phyloP scores from a whole-genome alignment of 2,888 invertebrate species.

The Andricus curvator region DNA sequence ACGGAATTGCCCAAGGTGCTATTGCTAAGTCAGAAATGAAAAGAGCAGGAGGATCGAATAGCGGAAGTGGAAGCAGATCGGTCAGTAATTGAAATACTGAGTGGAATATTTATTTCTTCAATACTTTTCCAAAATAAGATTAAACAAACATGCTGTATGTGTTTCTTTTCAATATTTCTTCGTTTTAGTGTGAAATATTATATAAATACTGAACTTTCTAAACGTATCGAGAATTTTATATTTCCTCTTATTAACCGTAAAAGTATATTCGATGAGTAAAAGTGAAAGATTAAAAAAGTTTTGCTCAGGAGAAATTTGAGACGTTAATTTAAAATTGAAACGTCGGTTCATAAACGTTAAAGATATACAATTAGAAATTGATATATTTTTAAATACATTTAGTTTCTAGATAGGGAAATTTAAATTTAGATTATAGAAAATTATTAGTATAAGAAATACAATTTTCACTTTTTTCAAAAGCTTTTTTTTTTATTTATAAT shows the following conservation, averaged over 20 bases:
- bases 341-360: no score
- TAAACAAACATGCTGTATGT: neutral
- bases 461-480: neutral
- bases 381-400: no score
- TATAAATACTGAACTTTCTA: neutral
- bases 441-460: neutral
- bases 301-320: neutral
- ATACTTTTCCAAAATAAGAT: neutral
- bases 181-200: neutral
- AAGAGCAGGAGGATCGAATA: slow-evolving; percentile 58
- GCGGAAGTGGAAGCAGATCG: slow-evolving; percentile 70
- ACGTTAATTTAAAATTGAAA: neutral
- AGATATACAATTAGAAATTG: no score
- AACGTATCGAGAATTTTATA: neutral
- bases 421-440: neutral
- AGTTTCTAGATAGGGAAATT: neutral
- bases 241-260: neutral
- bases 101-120: neutral
- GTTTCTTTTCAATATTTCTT: neutral
- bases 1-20: slow-evolving; percentile 67
- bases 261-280: neutral
- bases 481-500: neutral
- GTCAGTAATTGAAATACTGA: slow-evolving; percentile 65
- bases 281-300: neutral
- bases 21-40: slow-evolving; percentile 56